phyloP scores from a whole-genome alignment of 2,888 invertebrate species.

The Disparrhopalites patrizii region DNA sequence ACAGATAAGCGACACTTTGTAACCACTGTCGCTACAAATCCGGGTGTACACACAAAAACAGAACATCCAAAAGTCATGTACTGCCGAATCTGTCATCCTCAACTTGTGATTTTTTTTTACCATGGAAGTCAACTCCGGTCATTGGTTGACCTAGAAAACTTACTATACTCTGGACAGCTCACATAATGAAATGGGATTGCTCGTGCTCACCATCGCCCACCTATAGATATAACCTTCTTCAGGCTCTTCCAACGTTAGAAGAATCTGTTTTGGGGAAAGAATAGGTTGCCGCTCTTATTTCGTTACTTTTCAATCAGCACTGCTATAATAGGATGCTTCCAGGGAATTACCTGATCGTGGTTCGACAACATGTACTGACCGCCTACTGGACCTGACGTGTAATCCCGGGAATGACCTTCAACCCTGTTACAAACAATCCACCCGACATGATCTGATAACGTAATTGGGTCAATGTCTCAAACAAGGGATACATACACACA shows the following conservation, averaged over 20 bases:
- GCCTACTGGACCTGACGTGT: conserved; percentile 3
- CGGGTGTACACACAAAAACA: too few relatives aligned
- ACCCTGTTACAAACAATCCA: background rate
- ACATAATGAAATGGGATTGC: too few relatives aligned
- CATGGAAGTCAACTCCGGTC: too few relatives aligned
- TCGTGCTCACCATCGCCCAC: conserved; percentile 5
- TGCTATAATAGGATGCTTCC: too few relatives aligned
- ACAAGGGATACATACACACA: background rate
- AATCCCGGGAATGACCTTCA: conserved; percentile 6
- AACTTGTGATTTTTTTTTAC: too few relatives aligned
- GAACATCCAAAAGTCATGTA: too few relatives aligned
- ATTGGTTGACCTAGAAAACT: too few relatives aligned
- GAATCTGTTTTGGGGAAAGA: too few relatives aligned
- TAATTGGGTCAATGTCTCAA: background rate
- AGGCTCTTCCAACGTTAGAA: conserved; percentile 4
- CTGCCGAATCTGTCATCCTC: too few relatives aligned
- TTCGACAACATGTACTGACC: background rate
- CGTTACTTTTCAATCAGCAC: too few relatives aligned
- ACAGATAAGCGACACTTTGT: background rate
- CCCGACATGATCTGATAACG: background rate
- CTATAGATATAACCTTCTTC: background rate
- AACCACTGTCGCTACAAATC: too few relatives aligned
- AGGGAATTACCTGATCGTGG: conserved; percentile 19
- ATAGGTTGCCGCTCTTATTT: too few relatives aligned
- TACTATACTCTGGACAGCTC: conserved; percentile 11